These are phyloP conservation scores for Alexandromys fortis DNA, from an alignment of 2,113 vertebrate species.

Conservation along the genomic window DNA sequence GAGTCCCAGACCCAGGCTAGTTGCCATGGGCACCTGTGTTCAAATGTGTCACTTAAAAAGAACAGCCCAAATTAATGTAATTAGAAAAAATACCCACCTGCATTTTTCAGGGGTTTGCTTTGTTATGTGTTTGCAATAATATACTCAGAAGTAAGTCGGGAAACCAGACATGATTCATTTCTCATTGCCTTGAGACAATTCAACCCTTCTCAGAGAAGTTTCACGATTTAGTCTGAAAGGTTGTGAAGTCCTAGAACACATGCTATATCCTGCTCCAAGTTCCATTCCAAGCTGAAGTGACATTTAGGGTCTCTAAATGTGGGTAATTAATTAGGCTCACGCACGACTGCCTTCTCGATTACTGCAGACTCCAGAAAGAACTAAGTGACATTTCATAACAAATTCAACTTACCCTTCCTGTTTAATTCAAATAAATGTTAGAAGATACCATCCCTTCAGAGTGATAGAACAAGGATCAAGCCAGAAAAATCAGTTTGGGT, in stretches of 20 bases:
- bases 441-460: background rate
- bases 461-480: background rate
- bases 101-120: background rate
- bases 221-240: background rate
- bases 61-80: slow-evolving; percentile 7
- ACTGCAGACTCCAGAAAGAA: slow-evolving; percentile 8
- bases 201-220: background rate
- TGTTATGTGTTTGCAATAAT: background rate
- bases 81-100: slow-evolving; percentile 42
- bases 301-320: slow-evolving; percentile 1
- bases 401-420: slow-evolving; percentile 47
- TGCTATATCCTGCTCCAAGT: background rate
- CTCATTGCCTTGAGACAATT: background rate
- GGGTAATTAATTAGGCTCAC: slow-evolving; percentile 26
- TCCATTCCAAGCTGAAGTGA: slow-evolving; percentile 9
- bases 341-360: background rate
- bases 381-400: slow-evolving; percentile 45
- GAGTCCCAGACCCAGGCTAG: background rate
- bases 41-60: background rate
- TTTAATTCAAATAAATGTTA: slow-evolving; percentile 47
- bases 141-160: background rate
- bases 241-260: slow-evolving; percentile 21
- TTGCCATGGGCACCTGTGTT: background rate
- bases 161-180: background rate
- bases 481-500: background rate